phyloP scores from a whole-genome alignment of 2,888 invertebrate genomes.

The Malthinus seriepunctatus region DNA sequence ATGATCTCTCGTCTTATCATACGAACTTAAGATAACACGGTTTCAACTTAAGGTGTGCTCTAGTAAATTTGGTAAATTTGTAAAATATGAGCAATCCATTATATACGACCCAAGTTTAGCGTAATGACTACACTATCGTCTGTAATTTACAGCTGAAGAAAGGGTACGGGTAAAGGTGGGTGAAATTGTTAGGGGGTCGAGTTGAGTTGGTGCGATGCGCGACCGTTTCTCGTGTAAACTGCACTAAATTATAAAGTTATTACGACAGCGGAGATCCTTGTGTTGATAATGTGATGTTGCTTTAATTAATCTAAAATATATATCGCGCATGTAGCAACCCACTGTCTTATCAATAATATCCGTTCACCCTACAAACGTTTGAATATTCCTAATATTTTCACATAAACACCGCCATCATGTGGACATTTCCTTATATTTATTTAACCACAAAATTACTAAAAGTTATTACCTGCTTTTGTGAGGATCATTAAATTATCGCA shows the following conservation, averaged over 20 bases:
- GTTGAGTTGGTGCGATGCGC: slow-evolving; percentile 40
- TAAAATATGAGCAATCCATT: slow-evolving; percentile 53
- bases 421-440: slow-evolving; percentile 14
- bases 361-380: slow-evolving; percentile 25
- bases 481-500: too few species aligned
- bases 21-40: slow-evolving; percentile 49
- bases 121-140: slow-evolving; percentile 47
- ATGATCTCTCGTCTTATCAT: slow-evolving; percentile 52
- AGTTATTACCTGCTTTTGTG: background rate
- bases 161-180: slow-evolving; percentile 34
- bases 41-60: slow-evolving; percentile 41
- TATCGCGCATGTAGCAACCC: slow-evolving; percentile 49
- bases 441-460: background rate
- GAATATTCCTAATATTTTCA: slow-evolving; percentile 24
- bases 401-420: slow-evolving; percentile 7
- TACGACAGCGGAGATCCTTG: slow-evolving; percentile 57
- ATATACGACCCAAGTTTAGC: slow-evolving; percentile 47
- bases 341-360: slow-evolving; percentile 38
- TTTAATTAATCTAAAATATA: slow-evolving; percentile 58
- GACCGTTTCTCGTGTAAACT: slow-evolving; percentile 49
- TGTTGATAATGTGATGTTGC: slow-evolving; percentile 58
- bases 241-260: slow-evolving; percentile 60
- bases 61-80: slow-evolving; percentile 41
- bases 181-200: slow-evolving; percentile 27
- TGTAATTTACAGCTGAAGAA: slow-evolving; percentile 46